Percentiles rank a stretch among this genome's conserved stretches.
phyloP scores from a whole-genome alignment of 2,888 invertebrate species.

The Celastrina argiolus region DNA sequence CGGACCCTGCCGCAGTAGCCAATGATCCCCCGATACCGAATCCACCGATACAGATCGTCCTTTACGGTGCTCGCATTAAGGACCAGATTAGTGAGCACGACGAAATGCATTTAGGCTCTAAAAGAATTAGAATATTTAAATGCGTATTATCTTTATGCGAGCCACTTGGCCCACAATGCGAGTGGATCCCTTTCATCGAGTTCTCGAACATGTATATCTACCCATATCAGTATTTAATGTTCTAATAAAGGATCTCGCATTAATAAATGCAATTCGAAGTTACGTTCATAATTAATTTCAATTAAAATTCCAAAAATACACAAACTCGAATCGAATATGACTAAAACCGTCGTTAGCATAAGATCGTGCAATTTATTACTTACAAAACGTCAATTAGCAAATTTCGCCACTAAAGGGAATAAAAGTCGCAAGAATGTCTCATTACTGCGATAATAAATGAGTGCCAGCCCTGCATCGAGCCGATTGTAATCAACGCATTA shows the following conservation, averaged over 20 bases:
- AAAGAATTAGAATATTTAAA: conserved; percentile 58
- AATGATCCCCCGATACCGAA: conserved; percentile 54
- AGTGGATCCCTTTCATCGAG: conserved; percentile 63
- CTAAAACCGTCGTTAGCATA: not conserved
- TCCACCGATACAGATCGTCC: conserved; percentile 43
- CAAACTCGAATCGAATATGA: not conserved
- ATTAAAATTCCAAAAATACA: not conserved
- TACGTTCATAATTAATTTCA: not conserved
- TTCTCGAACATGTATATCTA: conserved; percentile 68
- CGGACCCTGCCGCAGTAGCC: conserved; percentile 69
- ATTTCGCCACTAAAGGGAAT: not conserved
- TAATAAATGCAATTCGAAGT: not conserved
- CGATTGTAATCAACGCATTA: conserved; percentile 71
- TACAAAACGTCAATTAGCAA: conserved; percentile 7
- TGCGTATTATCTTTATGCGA: conserved; percentile 77
- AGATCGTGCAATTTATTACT: not conserved
- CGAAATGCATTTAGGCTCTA: conserved; percentile 51
- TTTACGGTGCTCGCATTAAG: conserved; percentile 46
- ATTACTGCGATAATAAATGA: conserved; percentile 5
- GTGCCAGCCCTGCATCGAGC: conserved; percentile 39
- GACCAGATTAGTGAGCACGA: conserved; percentile 41
- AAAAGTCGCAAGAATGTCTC: conserved; percentile 42
- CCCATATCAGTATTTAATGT: conserved; percentile 63
- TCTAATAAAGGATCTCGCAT: conserved; percentile 29
- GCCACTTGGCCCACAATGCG: conserved; percentile 74